A percentile compares a stretch with the other conserved stretches of the same genome.
phyloP scores from a whole-genome alignment of 2,113 vertebrate species.

The Orientallactaga bullata region DNA sequence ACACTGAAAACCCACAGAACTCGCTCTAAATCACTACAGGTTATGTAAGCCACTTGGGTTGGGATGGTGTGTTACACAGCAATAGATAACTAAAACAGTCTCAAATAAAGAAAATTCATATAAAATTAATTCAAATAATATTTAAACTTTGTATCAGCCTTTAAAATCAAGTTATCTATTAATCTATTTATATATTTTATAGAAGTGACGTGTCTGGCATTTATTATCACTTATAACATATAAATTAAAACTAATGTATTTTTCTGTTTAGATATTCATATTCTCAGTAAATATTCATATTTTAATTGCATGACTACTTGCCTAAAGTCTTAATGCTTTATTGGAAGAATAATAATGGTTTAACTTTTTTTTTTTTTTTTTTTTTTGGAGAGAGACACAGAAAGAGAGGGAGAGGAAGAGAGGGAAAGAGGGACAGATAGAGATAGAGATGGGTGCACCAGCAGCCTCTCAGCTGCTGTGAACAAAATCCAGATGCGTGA shows the following conservation, averaged over 20 bases:
- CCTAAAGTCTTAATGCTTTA: not conserved
- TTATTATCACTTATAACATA: not conserved
- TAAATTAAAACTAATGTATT: constrained; percentile 5
- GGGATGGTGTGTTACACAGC: not conserved
- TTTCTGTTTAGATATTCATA: not conserved
- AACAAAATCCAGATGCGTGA: no score
- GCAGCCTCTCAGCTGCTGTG: no score
- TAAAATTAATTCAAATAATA: constrained; percentile 37
- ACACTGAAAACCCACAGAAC: not conserved
- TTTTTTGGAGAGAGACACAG: no score
- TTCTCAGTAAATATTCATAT: not conserved
- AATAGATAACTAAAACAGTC: constrained; percentile 23
- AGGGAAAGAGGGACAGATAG: no score
- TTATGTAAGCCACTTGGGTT: not conserved
- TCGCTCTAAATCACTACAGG: not conserved
- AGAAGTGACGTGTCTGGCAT: constrained; percentile 8
- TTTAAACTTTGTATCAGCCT: not conserved
- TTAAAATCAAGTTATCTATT: not conserved
- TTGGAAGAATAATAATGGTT: not conserved
- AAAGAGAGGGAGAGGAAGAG: no score
- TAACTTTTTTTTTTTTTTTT: no score
- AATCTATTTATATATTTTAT: not conserved
- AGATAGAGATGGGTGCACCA: no score
- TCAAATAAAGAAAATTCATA: not conserved
- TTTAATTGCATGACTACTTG: not conserved